Evolutionary conservation across 2,113 vertebrate genomes (phyloP).

Genomic region (Neodon shergylaensis): DNA sequence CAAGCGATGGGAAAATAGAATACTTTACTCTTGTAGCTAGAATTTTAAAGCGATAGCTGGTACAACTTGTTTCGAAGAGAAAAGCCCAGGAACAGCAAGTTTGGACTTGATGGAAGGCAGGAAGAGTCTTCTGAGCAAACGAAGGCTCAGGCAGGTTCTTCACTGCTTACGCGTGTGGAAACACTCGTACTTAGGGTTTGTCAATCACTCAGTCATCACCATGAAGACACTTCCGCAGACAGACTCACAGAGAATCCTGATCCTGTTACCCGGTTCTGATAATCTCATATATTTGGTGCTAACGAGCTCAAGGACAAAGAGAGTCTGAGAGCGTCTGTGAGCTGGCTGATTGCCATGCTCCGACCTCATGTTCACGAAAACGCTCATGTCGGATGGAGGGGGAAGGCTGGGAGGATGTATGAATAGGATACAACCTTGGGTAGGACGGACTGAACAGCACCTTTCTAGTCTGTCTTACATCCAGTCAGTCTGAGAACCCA

Average conservation of each 20-base stretch:
- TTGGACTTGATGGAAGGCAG: constrained; percentile 56
- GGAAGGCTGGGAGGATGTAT: background rate
- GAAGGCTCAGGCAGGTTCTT: background rate
- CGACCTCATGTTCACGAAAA: background rate
- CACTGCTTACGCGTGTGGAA: background rate
- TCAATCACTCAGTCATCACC: background rate
- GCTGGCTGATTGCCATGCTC: background rate
- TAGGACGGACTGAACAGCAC: background rate
- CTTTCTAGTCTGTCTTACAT: background rate
- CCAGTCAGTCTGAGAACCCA: background rate
- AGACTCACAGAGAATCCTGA: background rate
- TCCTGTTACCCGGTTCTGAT: background rate
- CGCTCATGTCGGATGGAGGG: background rate
- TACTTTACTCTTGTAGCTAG: background rate
- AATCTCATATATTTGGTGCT: background rate
- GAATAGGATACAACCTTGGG: background rate
- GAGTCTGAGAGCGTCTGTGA: background rate
- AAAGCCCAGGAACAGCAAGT: constrained; percentile 45
- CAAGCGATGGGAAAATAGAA: background rate
- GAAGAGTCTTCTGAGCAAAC: constrained; percentile 35
- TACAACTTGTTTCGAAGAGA: constrained; percentile 68
- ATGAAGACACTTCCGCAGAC: background rate
- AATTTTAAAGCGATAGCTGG: constrained; percentile 39
- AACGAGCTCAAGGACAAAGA: background rate
- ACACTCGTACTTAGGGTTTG: background rate